Conservation (phyloP, 2,797 vertebrate genomes). For the Halcyon badia region DNA sequence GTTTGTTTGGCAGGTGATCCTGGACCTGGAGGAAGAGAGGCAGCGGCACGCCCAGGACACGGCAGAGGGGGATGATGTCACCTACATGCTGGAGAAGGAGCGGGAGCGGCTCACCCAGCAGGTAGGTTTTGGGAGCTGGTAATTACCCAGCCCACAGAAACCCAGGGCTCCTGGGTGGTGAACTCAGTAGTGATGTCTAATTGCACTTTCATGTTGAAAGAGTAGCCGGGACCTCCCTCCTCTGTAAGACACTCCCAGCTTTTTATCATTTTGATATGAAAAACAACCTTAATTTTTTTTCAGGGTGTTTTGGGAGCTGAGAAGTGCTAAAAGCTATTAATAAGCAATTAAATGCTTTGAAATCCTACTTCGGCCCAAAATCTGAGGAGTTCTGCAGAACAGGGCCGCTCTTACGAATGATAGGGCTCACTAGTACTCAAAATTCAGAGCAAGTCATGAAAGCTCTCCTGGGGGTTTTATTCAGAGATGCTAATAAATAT, state of each 20-base stretch:
- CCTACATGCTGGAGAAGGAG: conserved; percentile 93
- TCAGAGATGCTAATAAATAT: conserved; percentile 38
- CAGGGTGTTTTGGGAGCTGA: neutral
- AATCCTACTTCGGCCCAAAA: neutral
- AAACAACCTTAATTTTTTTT: neutral
- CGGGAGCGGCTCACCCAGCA: conserved; percentile 93
- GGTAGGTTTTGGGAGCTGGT: conserved; percentile 76
- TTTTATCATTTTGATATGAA: accelerated
- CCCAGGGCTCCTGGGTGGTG: neutral
- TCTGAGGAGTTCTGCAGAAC: neutral
- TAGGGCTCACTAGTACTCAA: neutral
- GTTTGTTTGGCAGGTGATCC: conserved; percentile 87
- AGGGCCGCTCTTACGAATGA: neutral
- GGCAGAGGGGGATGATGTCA: conserved; percentile 92
- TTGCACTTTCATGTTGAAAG: neutral
- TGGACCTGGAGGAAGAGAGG: conserved; percentile 94
- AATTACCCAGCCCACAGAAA: neutral
- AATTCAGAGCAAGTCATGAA: neutral
- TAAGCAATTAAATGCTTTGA: neutral
- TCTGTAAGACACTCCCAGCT: neutral
- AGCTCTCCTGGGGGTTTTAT: neutral
- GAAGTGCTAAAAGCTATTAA: neutral
- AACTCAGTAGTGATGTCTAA: accelerated
- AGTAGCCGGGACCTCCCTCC: neutral
- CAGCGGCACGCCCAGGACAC: conserved; percentile 88